Base-by-base conservation (phyloP, 2,888 invertebrate species). In the Nematopogon swammerdamellus region DNA sequence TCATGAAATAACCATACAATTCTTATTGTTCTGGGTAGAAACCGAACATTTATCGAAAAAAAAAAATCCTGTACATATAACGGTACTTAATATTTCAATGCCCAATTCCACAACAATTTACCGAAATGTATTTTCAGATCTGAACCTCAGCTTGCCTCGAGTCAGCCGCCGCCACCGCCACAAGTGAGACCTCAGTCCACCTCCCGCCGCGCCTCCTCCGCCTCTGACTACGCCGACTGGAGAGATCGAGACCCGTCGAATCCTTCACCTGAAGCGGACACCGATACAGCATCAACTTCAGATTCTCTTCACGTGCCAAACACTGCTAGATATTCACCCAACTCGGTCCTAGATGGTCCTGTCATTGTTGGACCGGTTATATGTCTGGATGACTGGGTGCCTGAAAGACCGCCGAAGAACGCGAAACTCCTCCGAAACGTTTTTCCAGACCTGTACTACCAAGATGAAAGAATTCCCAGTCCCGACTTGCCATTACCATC, bases 341-440 rank as follows among this genome's bases (percentile, higher is more conserved):
- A 77, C 53, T 82, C 81, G 4, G 84, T 83, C 58, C 60, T 84
- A 19, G 59, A 85, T 14, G 85, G 85, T 1, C 85, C 85, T 0
- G 80, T 85, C 42, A 85, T 85, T 49, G 72, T 85, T 44, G 85
- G 85, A 0, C 82, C 84, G 1, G 74, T 84, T 1, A 85, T 86
- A 60, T 83, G 83, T 1, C 71, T 86, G 14, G 86, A 86, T 56
- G 85, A 86, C 57, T 87, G 86, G 83, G 85, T 87, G 1, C 88
- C 89, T 1, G 89, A 88, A 57, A 71, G 89, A 55, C 91, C 91
- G 11, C 90, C 90, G 3, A 91, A 91, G 67, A 89, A 89, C 67
- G 87, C 89, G 2, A 83, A 85, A 60, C 70, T 87, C 52, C 63
- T 85, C 56, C 72, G 81, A 49, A 72, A 68, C 3, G 68, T 69